Evolutionary conservation across 1,140 invertebrate species (phyloP), one percentile per base, ranked within the genome.

Genomic region (Camponotus pennsylvanicus): DNA sequence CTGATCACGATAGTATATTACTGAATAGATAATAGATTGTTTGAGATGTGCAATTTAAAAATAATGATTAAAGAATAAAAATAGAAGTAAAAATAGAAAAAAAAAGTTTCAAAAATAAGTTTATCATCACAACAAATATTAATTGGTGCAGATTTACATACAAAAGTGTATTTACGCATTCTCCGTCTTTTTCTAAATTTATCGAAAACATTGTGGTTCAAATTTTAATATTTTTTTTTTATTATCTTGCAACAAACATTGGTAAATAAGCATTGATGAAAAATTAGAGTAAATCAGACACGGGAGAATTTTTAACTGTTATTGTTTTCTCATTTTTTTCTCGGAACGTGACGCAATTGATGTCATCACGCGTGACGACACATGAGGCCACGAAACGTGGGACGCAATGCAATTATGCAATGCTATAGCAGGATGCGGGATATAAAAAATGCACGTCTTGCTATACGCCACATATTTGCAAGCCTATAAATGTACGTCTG

Each of bases 401-500:
- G n/a, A 34, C 11, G 45, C 63, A 45, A 34, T 18, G 37, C 59
- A 63, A 77, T 77, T 78, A 73, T 42, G 37, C 8, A n/a, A 45
- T 77, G 75, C 76, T 78, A 63, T 77, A 78, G 55, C n/a, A 27
- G 6, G 27, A 21, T 61, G 59, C n/a, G 11, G 1, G 27, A 13
- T 66, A 66, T 78, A 40, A 78, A 78, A 78, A 66, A 78, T 78
- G 18, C 59, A 78, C 59, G 27, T 42, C 21, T 64, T 42, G 76
- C 76, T 78, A 34, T 18, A 78, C 27, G 27, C 27, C 9, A 78
- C 27, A 42, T 59, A 18, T 66, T 66, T 45, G 32, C 34, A 45
- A 27, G 21, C 27, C 27, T 34, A 45, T 67, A 59, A 40, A 57
- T 37, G 34, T 18, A 64, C 34, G 64, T 78, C 42, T 79, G 32